Evolutionary conservation across 2,113 vertebrate genomes (phyloP), one percentile per base, ranked within the genome.

Genomic region (Brevimyrus niger): DNA sequence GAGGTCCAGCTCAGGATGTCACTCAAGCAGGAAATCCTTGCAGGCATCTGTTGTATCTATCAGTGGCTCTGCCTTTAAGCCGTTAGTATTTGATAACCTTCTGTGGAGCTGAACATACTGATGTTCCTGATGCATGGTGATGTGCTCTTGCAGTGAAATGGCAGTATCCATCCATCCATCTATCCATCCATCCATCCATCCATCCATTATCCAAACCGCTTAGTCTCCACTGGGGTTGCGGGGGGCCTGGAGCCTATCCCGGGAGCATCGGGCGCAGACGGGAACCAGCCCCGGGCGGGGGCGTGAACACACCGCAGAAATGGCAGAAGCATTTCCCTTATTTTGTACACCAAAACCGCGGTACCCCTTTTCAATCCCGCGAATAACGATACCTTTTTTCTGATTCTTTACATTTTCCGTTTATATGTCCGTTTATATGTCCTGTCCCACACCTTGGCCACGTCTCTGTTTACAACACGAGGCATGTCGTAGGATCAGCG

Each of bases 21-120:
- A 86, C 44, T 86, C 89, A 89, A 86, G 89, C 83, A 86, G 65
- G 61, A 82, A 80, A 42, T 80, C 35, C 35, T 42, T 80, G 31
- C 73, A 42, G 73, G 38, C 13, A 80, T 42, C 73, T 17, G 73
- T 69, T 31, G 10, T 3, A 10, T 69, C 31, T 31, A 69, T 69
- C 61, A 13, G n/a, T 31, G 27, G n/a, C 27, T 69, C 61, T 69
- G 61, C 61, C 27, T 69, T 31, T 27, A 69, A 69, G n/a, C 10
- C 10, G 15, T 69, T 27, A 31, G n/a, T 27, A 65, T 65, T 65
- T 69, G 61, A 69, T 31, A 80, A 80, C 73, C 13, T 19, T 35
- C 73, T 19, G 3, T 80, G 35, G 73, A 38, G 42, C 31, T 80
- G 73, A 80, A 15, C 73, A 80, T 42, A 42, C 73, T 80, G 35